Conservation (phyloP, 2,888 invertebrate species). For the Lacanobia wlatinum region DNA sequence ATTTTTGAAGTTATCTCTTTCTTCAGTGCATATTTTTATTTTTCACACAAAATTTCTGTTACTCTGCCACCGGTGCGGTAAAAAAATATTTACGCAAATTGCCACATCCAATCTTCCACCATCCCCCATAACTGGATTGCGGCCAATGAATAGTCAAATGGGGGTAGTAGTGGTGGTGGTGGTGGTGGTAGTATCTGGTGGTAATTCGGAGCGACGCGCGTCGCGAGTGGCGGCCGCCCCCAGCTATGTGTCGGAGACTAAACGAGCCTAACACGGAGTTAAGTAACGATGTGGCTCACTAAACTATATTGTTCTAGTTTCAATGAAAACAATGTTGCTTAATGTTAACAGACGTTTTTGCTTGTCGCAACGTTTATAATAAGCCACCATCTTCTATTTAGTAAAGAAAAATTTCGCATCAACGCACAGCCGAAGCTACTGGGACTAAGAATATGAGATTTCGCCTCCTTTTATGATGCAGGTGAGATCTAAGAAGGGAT, state of each 20-base stretch:
- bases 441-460: too few species aligned
- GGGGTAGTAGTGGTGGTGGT: conserved; percentile 55
- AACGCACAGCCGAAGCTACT: too few species aligned
- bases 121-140: conserved; percentile 58
- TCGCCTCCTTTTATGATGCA: too few species aligned
- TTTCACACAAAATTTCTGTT: neutral
- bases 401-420: too few species aligned
- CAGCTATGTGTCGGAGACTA: conserved; percentile 1
- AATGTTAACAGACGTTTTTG: neutral
- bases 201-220: conserved; percentile 56
- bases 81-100: conserved; percentile 8
- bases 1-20: too few species aligned
- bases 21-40: too few species aligned
- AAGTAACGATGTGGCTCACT: conserved; percentile 29
- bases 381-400: too few species aligned
- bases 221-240: conserved; percentile 4
- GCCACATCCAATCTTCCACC: conserved; percentile 64
- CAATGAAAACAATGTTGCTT: neutral
- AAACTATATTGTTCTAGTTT: conserved; percentile 9
- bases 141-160: conserved; percentile 74
- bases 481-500: too few species aligned
- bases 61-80: too few species aligned
- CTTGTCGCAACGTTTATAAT: neutral
- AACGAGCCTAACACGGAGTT: conserved; percentile 23
- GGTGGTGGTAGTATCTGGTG: conserved; percentile 44